A percentile compares a stretch with the other conserved stretches of the same genome.
Conservation (phyloP, 2,888 invertebrate species). For the Mythimna loreyi region DNA sequence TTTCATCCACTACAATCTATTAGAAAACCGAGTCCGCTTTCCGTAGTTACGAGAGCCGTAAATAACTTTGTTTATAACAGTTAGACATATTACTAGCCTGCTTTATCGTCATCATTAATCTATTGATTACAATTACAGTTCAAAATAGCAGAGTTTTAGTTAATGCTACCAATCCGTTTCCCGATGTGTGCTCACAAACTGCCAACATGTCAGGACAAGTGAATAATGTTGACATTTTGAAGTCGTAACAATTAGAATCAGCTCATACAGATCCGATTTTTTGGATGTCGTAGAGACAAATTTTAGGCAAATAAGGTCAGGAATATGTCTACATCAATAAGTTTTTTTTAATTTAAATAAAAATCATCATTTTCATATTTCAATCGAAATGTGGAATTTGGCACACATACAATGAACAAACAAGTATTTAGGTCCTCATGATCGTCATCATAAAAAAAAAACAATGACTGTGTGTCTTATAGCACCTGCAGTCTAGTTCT, state of each 20-base stretch:
- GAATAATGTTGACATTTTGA: no score
- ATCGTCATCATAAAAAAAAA: no score
- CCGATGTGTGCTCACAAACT: neutral
- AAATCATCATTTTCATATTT: neutral
- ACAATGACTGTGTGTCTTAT: no score
- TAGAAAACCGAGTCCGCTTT: neutral
- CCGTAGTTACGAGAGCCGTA: neutral
- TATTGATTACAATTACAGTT: slow-evolving; percentile 1
- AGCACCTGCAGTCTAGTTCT: no score
- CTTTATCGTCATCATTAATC: slow-evolving; percentile 4
- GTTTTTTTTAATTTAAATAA: no score
- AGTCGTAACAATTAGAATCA: neutral
- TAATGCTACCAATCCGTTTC: neutral
- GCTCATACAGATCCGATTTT: neutral
- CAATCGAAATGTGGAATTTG: no score
- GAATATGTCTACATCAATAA: neutral
- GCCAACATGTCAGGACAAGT: no score
- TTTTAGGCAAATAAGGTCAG: neutral
- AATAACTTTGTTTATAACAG: neutral
- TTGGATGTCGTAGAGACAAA: neutral
- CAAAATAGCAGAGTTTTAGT: neutral
- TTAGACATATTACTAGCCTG: neutral
- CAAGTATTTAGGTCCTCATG: no score
- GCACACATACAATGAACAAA: no score
- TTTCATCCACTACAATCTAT: slow-evolving; percentile 14